Percentiles rank a stretch among this genome's conserved stretches.
Evolutionary conservation across 2,113 vertebrate species (phyloP).

Genomic region (Cyanoderma ruficeps): DNA sequence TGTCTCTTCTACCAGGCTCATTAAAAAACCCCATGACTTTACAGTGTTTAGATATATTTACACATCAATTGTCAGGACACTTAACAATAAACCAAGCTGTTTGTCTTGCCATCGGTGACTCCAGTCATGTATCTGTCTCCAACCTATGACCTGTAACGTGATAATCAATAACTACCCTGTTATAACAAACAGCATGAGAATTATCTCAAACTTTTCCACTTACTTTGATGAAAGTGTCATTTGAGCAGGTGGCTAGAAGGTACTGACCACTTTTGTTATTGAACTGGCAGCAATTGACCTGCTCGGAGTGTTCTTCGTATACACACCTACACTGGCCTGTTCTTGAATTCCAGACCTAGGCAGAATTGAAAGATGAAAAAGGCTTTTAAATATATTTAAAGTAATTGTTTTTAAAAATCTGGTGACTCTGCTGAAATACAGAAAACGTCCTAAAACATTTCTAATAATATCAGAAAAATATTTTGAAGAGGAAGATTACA

Average conservation of each 20-base stretch:
- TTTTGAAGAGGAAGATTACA: not conserved
- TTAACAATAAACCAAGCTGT: not conserved
- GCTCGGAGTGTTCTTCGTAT: slow-evolving; percentile 88
- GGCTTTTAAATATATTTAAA: not conserved
- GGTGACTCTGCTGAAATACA: not conserved
- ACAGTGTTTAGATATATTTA: not conserved
- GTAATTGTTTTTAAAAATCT: not conserved
- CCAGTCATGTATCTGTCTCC: not conserved
- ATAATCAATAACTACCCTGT: not conserved
- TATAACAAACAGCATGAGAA: not conserved
- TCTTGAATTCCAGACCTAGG: slow-evolving; percentile 88
- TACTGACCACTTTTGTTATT: slow-evolving; percentile 76
- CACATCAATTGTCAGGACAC: not conserved
- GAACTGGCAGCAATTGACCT: slow-evolving; percentile 93
- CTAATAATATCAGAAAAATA: not conserved
- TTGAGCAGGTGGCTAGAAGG: slow-evolving; percentile 90
- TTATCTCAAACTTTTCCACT: slow-evolving; percentile 35
- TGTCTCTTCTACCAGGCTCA: not conserved
- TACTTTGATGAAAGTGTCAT: slow-evolving; percentile 83
- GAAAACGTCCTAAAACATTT: not conserved
- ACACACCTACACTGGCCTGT: slow-evolving; percentile 73
- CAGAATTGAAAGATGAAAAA: slow-evolving; percentile 4
- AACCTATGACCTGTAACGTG: not conserved
- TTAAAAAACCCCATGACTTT: not conserved
- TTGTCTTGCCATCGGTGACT: not conserved